Base-by-base conservation (phyloP, 1,140 invertebrate genomes). In the Ladona fulva region DNA sequence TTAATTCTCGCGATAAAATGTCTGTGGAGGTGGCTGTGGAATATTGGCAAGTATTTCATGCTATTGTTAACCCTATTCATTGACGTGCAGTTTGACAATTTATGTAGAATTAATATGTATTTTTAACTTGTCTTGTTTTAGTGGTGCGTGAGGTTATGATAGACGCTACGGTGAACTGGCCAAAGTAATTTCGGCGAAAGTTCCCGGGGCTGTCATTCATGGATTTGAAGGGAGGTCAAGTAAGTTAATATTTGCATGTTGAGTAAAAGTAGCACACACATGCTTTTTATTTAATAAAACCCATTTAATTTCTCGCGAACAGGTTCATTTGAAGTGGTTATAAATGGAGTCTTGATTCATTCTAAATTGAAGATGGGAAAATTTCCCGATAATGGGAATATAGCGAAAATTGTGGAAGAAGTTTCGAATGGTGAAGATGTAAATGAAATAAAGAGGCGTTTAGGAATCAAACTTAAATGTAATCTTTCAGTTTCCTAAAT, bases 311-410 rank as follows among this genome's bases (percentile, higher is more conserved):
- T 84, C 81, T 80, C 80, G 80, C 86, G 87, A 52, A 37, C 84
- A 91, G 90, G 88, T 77, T 89, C 90, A 3, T 92, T 91, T 86
- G 90, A 92, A 85, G 86, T 92, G 24, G 82, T 83, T 74, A 85
- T 92, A 19, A 90, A 91, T 83, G 86, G 87, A 66, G 85, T 86
- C 79, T 82, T 89, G 76, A 84, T 92, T 52, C 90, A 91, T 82
- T 92, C 90, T 42, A 92, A 91, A 82, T 83, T 91, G 11, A 85
- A 88, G 82, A 89, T 88, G 16, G 87, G 89, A 86, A 88, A 89
- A 22, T 89, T 91, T 82, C 91, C 90, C 75, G 87, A 89, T 76
- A 89, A 88, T 83, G 82, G 87, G 42, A 89, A 90, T 84, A 89
- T 91, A 37, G 84, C 85, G 22, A 82, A 87, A 79, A 85, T 89